These are phyloP conservation scores for Crematogaster levior DNA, from an alignment of 2,888 invertebrate genomes.

Conservation along the genomic window DNA sequence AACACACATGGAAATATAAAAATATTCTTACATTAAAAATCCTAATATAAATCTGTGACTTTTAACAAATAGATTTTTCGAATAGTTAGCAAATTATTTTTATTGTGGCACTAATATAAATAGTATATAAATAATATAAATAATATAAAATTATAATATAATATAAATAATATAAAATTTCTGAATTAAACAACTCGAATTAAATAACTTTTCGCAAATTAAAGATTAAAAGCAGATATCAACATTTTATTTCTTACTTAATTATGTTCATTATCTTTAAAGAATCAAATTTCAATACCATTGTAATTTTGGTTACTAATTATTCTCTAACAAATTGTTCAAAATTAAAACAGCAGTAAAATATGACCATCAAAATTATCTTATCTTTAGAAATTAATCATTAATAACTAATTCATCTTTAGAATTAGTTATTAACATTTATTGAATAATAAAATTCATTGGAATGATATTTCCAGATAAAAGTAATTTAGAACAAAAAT, in stretches of 20 bases:
- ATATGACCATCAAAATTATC: background rate
- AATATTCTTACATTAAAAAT: background rate
- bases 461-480: background rate
- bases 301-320: background rate
- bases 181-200: background rate
- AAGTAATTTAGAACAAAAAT: background rate
- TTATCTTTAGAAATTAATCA: background rate
- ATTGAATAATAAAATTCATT: background rate
- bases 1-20: background rate
- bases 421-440: background rate
- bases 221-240: background rate
- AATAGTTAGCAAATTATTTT: slow-evolving; percentile 22
- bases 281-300: background rate
- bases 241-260: no score
- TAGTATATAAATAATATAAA: no score
- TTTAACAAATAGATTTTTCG: background rate
- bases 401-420: no score
- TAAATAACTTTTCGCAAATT: background rate
- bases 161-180: no score
- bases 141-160: no score
- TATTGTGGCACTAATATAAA: background rate
- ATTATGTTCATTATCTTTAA: slow-evolving; percentile 10
- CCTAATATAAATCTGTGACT: background rate
- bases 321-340: background rate
- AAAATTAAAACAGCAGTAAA: background rate